Base-by-base conservation (phyloP, 2,113 vertebrate species). In the Artemisiospiza belli region DNA sequence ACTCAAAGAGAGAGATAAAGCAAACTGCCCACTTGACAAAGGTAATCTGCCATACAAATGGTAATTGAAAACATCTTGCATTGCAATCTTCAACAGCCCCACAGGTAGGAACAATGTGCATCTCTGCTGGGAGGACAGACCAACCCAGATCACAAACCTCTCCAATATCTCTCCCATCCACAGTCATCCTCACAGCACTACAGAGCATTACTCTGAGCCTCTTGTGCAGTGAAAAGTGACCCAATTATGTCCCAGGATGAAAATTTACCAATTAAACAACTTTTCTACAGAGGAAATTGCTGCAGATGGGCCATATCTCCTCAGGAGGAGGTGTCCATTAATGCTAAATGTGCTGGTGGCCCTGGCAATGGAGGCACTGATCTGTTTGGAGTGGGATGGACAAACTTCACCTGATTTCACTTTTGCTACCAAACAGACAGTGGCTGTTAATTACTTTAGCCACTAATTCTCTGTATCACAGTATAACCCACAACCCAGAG, bases 331-430 rank as follows among this genome's bases (percentile, higher is more conserved):
- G 80, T 14, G 52, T 41, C 75, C 88, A 89, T 92, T 87, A 83
- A 72, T 33, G 76, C 63, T 92, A 54, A 86, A 75, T 75, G 75
- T 90, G 73, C 61, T 74, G 84, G 79, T 96, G 91, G 79, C 90
- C 92, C 78, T 81, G 82, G 64, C 57, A 70, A 43, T 64, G 79
- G 55, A 94, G 59, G 52, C 72, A 24, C 13, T 13, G 52, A 21
- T 49, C n/a, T 77, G 64, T 41, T 73, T 47, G 72, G 85, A 61
- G 73, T 46, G 3, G 6, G 51, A 61, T n/a, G 76, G 83, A 86
- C 13, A 52, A 83, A 49, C 57, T 83, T 81, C 81, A 95, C 72
- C 88, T 12, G 12, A 27, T 94, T 90, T 80, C 58, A 81, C 43
- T 75, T 77, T 46, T 3, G 5, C 61, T 55, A n/a, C 52, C 47